phyloP scores from a whole-genome alignment of 2,797 vertebrate genomes.

The Catamblyrhynchus diadema region DNA sequence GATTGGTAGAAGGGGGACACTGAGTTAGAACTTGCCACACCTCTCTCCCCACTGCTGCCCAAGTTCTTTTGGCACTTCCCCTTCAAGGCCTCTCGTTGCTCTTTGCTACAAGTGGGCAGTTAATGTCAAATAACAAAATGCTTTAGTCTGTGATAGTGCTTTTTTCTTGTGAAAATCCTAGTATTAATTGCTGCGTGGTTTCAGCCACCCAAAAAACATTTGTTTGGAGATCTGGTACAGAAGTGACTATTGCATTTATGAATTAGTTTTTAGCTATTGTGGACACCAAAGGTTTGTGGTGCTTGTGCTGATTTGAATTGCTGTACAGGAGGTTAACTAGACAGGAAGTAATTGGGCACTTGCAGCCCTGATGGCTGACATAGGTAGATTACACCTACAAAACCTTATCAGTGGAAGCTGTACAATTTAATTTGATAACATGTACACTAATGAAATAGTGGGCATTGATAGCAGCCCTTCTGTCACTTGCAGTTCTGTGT shows the following conservation, averaged over 20 bases:
- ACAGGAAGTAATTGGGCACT: neutral
- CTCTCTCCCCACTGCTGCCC: neutral
- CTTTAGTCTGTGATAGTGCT: neutral
- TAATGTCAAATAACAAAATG: neutral
- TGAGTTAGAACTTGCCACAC: neutral
- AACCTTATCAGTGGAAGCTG: neutral
- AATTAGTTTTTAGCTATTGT: neutral
- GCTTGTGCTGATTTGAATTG: neutral
- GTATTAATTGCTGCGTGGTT: neutral
- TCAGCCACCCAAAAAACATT: neutral
- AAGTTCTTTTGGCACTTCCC: neutral
- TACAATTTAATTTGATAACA: neutral
- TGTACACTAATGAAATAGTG: neutral
- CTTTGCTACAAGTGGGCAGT: neutral
- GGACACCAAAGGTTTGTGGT: neutral
- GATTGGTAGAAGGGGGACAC: rapidly evolving
- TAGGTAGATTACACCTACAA: neutral
- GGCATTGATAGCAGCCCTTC: neutral
- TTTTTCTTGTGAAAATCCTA: neutral
- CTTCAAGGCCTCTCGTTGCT: rapidly evolving
- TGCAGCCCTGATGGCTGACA: neutral
- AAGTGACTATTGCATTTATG: neutral
- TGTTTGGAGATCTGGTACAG: neutral
- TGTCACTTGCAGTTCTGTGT: neutral
- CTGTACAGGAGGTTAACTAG: neutral